Conservation (phyloP, 2,113 vertebrate species). For the Scophthalmus maximus region DNA sequence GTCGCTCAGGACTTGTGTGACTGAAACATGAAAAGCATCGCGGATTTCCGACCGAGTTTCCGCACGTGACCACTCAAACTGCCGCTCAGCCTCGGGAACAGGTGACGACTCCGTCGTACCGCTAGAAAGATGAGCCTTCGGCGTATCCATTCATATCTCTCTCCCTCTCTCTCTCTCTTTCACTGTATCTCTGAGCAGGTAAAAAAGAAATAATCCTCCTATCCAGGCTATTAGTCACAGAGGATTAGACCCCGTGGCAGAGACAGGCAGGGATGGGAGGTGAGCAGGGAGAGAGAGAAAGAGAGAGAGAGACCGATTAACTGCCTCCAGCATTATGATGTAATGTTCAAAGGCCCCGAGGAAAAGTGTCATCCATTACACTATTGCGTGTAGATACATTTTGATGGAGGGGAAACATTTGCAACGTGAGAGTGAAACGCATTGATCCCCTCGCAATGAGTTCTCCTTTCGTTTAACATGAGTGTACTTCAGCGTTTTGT, state of each 20-base stretch:
- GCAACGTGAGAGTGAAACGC: not conserved
- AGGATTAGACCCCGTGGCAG: slow-evolving; percentile 71
- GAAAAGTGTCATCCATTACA: slow-evolving; percentile 21
- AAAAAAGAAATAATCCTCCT: slow-evolving; percentile 68
- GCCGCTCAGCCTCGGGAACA: slow-evolving; percentile 9
- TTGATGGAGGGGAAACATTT: not conserved
- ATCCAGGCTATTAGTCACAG: slow-evolving; percentile 72
- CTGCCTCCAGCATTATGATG: slow-evolving; percentile 50
- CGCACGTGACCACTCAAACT: slow-evolving; percentile 1
- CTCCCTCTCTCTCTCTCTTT: slow-evolving; percentile 31
- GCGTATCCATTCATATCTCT: slow-evolving; percentile 52
- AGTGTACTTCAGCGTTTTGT: not conserved
- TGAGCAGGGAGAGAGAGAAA: slow-evolving; percentile 45
- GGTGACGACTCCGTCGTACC: slow-evolving; percentile 37
- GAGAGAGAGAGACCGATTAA: slow-evolving; percentile 56
- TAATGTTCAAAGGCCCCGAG: slow-evolving; percentile 38
- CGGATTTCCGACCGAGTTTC: slow-evolving; percentile 20
- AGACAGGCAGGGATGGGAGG: slow-evolving; percentile 57
- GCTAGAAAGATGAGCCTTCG: slow-evolving; percentile 48
- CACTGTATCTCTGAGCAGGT: slow-evolving; percentile 64
- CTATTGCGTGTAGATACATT: not conserved
- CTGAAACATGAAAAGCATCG: slow-evolving; percentile 7
- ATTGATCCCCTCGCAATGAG: not conserved
- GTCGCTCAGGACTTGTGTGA: not conserved
- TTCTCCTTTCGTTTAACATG: no score